These are phyloP conservation scores for Eumeta japonica DNA, from an alignment of 1,140 invertebrate species.

Conservation along the genomic window DNA sequence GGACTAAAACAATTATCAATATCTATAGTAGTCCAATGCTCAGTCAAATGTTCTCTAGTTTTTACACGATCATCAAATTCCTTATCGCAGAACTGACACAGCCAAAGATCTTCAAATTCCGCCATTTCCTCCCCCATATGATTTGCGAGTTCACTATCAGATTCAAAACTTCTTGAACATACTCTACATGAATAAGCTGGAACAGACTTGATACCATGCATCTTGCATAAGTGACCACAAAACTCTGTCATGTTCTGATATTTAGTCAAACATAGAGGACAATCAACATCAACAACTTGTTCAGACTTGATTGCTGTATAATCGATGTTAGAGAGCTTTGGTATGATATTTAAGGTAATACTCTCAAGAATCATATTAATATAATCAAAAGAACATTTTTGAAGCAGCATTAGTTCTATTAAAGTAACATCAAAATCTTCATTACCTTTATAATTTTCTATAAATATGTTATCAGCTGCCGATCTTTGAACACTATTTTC, in stretches of 20 bases:
- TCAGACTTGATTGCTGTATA: conserved; percentile 24
- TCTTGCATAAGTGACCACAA: conserved; percentile 35
- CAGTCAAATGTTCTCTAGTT: conserved; percentile 36
- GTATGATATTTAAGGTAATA: conserved; percentile 30
- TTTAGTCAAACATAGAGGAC: conserved; percentile 31
- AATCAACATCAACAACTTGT: conserved; percentile 21
- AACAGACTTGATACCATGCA: conserved; percentile 35
- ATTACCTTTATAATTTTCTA: conserved; percentile 32
- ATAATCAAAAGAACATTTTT: conserved; percentile 45
- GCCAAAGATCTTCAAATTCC: conserved; percentile 47
- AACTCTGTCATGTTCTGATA: conserved; percentile 24
- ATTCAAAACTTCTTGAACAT: conserved; percentile 44
- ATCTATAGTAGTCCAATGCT: conserved; percentile 38
- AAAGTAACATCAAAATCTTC: conserved; percentile 50
- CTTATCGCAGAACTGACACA: conserved; percentile 54
- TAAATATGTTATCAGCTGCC: conserved; percentile 15
- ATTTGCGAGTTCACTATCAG: conserved; percentile 26
- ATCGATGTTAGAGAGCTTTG: conserved; percentile 28
- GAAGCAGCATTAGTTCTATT: conserved; percentile 36
- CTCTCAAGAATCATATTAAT: conserved; percentile 22
- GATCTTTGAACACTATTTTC: too few relatives aligned
- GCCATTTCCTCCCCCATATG: conserved; percentile 33
- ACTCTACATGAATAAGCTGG: conserved; percentile 43
- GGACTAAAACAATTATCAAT: conserved; percentile 51
- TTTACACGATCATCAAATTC: conserved; percentile 42